Evolutionary conservation across 2,888 invertebrate species (phyloP).

Genomic region (Globia sparganii): DNA sequence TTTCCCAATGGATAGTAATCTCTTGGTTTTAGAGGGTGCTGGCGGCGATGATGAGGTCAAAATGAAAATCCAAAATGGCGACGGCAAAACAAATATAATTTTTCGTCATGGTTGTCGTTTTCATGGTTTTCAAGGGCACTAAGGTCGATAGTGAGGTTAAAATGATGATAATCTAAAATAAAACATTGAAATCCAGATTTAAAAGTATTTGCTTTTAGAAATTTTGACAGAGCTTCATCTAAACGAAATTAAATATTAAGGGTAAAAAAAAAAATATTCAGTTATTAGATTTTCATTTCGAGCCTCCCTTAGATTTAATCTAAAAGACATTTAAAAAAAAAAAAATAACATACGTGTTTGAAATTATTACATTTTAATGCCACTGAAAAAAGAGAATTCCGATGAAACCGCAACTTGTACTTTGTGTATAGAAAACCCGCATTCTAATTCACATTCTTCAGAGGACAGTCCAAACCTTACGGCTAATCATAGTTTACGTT

Average conservation of each 20-base stretch:
- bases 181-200: neutral
- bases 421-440: too few species aligned
- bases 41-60: too few species aligned
- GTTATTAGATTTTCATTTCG: neutral
- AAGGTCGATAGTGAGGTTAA: neutral
- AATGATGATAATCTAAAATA: neutral
- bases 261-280: neutral
- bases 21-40: neutral
- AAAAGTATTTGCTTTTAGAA: neutral
- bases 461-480: neutral
- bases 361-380: too few species aligned
- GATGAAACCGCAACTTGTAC: too few species aligned
- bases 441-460: neutral
- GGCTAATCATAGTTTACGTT: neutral
- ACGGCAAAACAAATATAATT: too few species aligned
- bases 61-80: too few species aligned
- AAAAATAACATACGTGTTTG: too few species aligned
- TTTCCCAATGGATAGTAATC: neutral
- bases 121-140: too few species aligned
- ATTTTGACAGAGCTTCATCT: neutral
- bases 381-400: too few species aligned
- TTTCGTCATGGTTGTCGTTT: too few species aligned
- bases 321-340: too few species aligned
- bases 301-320: neutral
- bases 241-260: neutral